Evolutionary conservation across 2,888 invertebrate species (phyloP).

Genomic region (Linnaemya tessellans): DNA sequence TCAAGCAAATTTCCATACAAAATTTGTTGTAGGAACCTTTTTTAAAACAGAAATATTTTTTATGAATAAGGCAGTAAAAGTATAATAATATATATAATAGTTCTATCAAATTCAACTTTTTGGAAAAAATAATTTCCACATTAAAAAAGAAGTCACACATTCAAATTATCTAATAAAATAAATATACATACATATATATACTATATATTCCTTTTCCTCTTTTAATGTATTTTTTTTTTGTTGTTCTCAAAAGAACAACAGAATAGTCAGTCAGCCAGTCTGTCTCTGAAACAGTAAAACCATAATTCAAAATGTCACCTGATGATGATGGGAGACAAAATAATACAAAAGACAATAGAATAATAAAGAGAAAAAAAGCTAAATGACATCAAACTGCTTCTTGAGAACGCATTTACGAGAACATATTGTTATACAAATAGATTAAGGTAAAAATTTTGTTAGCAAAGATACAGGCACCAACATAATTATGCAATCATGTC

Average conservation of each 20-base stretch:
- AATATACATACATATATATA: too few species aligned
- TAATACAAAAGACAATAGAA: constrained; percentile 26
- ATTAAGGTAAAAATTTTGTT: constrained; percentile 34
- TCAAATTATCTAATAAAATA: too few species aligned
- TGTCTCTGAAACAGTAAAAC: constrained; percentile 60
- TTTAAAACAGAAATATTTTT: too few species aligned
- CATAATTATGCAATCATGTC: not conserved
- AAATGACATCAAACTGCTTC: constrained; percentile 31
- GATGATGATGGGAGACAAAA: constrained; percentile 39
- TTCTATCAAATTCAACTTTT: not conserved
- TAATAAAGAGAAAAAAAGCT: not conserved
- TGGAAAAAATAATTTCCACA: not conserved
- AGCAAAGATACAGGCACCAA: constrained; percentile 4
- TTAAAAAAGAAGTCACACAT: not conserved
- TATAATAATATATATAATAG: too few species aligned
- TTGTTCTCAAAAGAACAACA: not conserved
- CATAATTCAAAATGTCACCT: constrained; percentile 73
- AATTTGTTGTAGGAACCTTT: too few species aligned
- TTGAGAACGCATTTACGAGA: not conserved
- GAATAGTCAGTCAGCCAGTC: not conserved
- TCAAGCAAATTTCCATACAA: too few species aligned
- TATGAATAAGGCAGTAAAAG: too few species aligned
- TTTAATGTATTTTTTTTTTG: not conserved
- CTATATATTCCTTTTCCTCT: not conserved
- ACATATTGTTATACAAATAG: not conserved